These are phyloP conservation scores for Microplitis deprimator DNA, from an alignment of 2,888 invertebrate genomes.

Conservation along the genomic window DNA sequence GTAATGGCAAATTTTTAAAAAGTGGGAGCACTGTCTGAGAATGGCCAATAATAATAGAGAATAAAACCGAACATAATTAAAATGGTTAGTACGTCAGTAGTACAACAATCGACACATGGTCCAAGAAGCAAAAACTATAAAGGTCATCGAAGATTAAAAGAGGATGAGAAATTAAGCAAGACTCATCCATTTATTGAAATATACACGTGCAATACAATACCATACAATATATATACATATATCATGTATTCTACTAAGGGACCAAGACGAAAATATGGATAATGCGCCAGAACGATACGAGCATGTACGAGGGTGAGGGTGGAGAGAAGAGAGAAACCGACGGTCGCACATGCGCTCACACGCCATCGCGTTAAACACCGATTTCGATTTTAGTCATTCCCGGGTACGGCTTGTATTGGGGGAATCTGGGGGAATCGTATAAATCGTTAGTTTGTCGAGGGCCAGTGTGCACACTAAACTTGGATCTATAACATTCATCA, in stretches of 20 bases:
- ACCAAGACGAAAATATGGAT: not conserved
- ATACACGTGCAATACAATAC: too few species aligned
- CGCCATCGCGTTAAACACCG: constrained; percentile 64
- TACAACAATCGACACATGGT: not conserved
- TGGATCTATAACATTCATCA: not conserved
- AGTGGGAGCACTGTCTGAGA: too few species aligned
- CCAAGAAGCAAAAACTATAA: not conserved
- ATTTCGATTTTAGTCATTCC: constrained; percentile 71
- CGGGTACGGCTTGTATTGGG: constrained; percentile 63
- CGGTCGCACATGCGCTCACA: constrained; percentile 68
- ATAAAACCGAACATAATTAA: not conserved
- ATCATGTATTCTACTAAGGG: not conserved
- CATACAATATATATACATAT: too few species aligned
- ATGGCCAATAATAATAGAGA: not conserved
- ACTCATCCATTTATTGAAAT: too few species aligned
- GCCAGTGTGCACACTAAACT: constrained; percentile 20
- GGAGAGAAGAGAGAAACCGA: constrained; percentile 60
- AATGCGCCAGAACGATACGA: not conserved
- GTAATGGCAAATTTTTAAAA: too few species aligned
- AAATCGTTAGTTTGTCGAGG: constrained; percentile 61
- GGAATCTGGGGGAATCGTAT: constrained; percentile 63
- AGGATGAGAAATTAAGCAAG: not conserved
- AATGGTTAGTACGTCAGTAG: not conserved
- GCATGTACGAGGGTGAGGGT: constrained; percentile 51
- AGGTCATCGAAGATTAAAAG: constrained; percentile 31